Base-by-base conservation (phyloP, 2,888 invertebrate genomes). In the Cecidostiba fungosa region DNA sequence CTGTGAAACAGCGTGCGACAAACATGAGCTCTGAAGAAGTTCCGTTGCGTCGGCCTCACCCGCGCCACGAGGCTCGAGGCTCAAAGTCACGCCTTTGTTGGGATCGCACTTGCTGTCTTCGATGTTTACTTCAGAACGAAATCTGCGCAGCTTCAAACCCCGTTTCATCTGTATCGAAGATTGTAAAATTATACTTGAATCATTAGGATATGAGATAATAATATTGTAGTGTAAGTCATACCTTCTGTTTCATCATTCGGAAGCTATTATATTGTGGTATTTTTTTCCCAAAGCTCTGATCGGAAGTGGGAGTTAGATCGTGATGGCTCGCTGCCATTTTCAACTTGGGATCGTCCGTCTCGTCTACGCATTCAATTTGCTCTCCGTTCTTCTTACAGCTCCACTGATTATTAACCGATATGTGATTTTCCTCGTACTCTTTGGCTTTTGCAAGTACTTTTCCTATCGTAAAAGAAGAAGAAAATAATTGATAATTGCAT, bases 41-140 rank as follows among this genome's bases (percentile, higher is more conserved):
- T 94, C 94, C 4, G 93, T 93, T 0, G 94, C 93, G 83, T 93
- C 93, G 6, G 94, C 91, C 70, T 94, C 93, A 14, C 93, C 93
- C 1, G 92, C 92, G 3, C 92, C 93, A 76, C 93, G 89, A 4
- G 93, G 92, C 84, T 93, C 93, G 69, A 93, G 88, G 74, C 92
- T 91, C 50, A 92, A 85, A 6, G 92, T 89, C 23, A 92, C 89
- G 10, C 91, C 91, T 78, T 92, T 92, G 5, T 89, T 89, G 14
- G 90, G 88, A 19, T 90, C 91, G 6, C 88, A 86, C 47, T 90
- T 90, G 32, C 92, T 91, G 5, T 94, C 94, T 73, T 91, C 92
- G 50, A 94, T 94, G 88, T 93, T 93, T 47, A 93, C 92, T 91
- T 94, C 92, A 82, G 94, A 92, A 36, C 92, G 91, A 88, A 93